Conservation (phyloP, 2,113 vertebrate genomes). For the Aegithalos caudatus region DNA sequence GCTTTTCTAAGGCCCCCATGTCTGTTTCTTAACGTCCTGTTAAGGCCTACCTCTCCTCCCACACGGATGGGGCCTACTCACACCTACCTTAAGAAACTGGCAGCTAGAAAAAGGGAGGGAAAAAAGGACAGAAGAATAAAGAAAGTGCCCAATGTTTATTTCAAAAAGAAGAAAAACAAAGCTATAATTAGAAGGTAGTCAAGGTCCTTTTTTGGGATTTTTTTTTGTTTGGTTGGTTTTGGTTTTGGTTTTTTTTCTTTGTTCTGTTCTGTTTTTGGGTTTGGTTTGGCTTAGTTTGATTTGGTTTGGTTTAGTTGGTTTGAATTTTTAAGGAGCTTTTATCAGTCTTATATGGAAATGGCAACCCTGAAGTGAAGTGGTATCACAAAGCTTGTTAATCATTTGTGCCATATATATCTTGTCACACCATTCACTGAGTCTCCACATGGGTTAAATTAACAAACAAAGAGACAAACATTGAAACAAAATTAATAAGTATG, state of each 20-base stretch:
- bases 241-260: background rate
- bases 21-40: background rate
- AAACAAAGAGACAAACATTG: background rate
- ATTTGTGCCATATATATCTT: background rate
- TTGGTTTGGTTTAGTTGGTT: background rate
- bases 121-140: background rate
- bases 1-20: background rate
- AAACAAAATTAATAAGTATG: background rate
- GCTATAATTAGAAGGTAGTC: background rate
- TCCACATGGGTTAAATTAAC: conserved; percentile 18
- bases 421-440: background rate
- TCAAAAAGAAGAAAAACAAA: background rate
- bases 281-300: background rate
- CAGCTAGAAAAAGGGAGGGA: background rate
- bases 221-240: background rate
- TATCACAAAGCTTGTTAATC: background rate
- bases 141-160: background rate
- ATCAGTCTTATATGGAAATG: background rate
- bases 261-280: too few species aligned
- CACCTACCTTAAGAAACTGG: background rate
- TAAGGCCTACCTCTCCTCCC: background rate
- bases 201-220: too few species aligned
- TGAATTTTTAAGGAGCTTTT: background rate
- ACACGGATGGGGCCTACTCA: background rate
- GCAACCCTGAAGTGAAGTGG: background rate